A percentile compares a stretch with the other conserved stretches of the same genome.
These are phyloP conservation scores for Porites evermanni DNA, from an alignment of 92 coral and sea anemone species.

Conservation along the genomic window DNA sequence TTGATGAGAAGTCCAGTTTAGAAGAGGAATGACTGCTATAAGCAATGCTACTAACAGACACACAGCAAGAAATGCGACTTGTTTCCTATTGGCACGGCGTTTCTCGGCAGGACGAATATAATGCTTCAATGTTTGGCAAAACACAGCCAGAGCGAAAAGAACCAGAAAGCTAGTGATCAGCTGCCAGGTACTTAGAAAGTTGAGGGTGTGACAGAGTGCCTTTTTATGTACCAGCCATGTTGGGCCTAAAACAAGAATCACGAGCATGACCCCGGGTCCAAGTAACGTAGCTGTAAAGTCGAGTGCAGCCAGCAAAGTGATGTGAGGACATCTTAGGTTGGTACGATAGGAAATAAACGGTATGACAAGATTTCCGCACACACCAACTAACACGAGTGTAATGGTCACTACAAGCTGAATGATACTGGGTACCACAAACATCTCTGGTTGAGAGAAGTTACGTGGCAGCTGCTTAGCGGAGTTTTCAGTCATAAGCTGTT, in stretches of 20 bases:
- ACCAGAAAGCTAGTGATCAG: conserved; percentile 34
- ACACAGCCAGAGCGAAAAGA: conserved; percentile 39
- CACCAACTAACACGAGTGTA: conserved; percentile 47
- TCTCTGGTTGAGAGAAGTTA: neutral
- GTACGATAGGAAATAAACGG: conserved; percentile 30
- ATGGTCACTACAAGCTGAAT: conserved; percentile 21
- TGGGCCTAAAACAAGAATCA: conserved; percentile 16
- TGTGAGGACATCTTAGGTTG: conserved; percentile 38
- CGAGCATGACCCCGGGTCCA: conserved; percentile 54
- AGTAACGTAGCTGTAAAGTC: conserved; percentile 49
- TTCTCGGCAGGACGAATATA: neutral
- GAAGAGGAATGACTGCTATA: conserved; percentile 20
- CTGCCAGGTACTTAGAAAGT: conserved; percentile 33
- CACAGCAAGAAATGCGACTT: neutral
- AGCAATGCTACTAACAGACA: conserved; percentile 18
- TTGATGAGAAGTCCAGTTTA: conserved; percentile 48
- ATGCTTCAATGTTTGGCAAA: conserved; percentile 39
- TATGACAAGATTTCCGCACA: conserved; percentile 52
- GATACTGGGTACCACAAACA: conserved; percentile 26
- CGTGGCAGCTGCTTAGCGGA: neutral
- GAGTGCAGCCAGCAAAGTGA: conserved; percentile 35
- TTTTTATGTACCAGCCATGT: conserved; percentile 42
- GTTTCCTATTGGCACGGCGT: conserved; percentile 1
- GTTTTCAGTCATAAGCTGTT: neutral
- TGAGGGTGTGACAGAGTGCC: conserved; percentile 38